A percentile compares a stretch with the other conserved stretches of the same genome.
Evolutionary conservation across 2,113 vertebrate genomes (phyloP).

Genomic region (Pedionomus torquatus): DNA sequence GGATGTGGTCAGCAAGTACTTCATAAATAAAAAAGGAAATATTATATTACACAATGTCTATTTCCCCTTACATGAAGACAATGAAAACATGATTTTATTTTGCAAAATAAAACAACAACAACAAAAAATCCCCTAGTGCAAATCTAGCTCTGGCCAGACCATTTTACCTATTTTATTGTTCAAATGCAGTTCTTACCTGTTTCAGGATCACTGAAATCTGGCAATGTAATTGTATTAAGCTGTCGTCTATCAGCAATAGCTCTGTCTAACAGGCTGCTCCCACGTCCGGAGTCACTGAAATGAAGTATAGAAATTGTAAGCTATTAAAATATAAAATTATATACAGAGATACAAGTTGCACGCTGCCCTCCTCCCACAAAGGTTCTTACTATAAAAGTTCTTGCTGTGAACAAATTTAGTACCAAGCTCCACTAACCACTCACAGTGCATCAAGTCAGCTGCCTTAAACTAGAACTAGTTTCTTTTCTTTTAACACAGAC

Average conservation of each 20-base stretch:
- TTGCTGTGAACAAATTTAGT: constrained; percentile 41
- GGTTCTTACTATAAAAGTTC: constrained; percentile 39
- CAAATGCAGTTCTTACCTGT: constrained; percentile 83
- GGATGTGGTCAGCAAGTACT: neutral
- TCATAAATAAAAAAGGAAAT: neutral
- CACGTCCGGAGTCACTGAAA: constrained; percentile 94
- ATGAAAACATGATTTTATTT: neutral
- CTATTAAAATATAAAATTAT: neutral
- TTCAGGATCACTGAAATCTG: constrained; percentile 97
- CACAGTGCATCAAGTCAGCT: neutral
- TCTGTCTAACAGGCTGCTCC: constrained; percentile 96
- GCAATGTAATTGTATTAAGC: constrained; percentile 93
- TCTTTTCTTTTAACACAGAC: neutral
- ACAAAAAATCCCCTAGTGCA: neutral
- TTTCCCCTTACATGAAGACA: neutral
- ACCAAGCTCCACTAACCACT: constrained; percentile 9
- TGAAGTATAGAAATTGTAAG: constrained; percentile 55
- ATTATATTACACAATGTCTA: neutral
- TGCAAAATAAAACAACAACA: neutral
- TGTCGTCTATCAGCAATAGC: constrained; percentile 94
- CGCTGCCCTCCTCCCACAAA: constrained; percentile 40
- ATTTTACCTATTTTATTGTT: neutral
- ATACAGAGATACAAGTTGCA: neutral
- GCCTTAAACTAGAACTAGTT: neutral
- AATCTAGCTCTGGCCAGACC: neutral